Evolutionary conservation across 2,113 vertebrate genomes (phyloP).

Genomic region (Austrofundulus limnaeus): DNA sequence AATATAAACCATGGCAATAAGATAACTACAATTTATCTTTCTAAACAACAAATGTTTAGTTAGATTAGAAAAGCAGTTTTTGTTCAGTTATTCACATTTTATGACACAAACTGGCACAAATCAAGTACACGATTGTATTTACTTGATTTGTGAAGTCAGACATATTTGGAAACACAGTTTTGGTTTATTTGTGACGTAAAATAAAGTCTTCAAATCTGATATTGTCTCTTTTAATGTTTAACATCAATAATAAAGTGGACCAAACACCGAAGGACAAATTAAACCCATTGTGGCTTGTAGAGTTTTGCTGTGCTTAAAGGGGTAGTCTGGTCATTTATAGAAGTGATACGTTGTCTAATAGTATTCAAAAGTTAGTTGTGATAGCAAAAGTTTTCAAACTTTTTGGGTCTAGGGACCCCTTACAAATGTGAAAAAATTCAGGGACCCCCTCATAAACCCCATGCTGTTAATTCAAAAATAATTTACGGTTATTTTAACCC

Average conservation of each 20-base stretch:
- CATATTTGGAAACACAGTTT: constrained; percentile 19
- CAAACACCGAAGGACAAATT: neutral
- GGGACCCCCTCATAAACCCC: too few species aligned
- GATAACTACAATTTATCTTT: constrained; percentile 19
- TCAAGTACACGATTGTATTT: neutral
- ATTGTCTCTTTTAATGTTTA: neutral
- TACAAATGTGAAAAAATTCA: too few species aligned
- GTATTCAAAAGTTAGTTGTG: too few species aligned
- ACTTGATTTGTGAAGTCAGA: neutral
- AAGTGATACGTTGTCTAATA: too few species aligned
- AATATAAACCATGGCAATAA: too few species aligned
- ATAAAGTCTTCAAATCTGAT: neutral
- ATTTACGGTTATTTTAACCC: too few species aligned
- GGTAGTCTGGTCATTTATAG: too few species aligned
- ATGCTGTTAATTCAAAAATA: too few species aligned
- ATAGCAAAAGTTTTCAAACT: too few species aligned
- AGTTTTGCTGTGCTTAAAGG: too few species aligned
- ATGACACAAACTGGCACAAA: neutral
- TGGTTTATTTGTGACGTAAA: neutral
- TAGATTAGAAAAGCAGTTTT: constrained; percentile 4
- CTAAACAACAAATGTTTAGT: neutral
- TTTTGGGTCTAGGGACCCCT: too few species aligned
- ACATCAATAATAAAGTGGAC: neutral
- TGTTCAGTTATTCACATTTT: constrained; percentile 7
- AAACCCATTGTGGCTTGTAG: too few species aligned